Evolutionary conservation across 2,888 invertebrate species (phyloP), one percentile per base, ranked within the genome.

Genomic region (Morpho achilles): DNA sequence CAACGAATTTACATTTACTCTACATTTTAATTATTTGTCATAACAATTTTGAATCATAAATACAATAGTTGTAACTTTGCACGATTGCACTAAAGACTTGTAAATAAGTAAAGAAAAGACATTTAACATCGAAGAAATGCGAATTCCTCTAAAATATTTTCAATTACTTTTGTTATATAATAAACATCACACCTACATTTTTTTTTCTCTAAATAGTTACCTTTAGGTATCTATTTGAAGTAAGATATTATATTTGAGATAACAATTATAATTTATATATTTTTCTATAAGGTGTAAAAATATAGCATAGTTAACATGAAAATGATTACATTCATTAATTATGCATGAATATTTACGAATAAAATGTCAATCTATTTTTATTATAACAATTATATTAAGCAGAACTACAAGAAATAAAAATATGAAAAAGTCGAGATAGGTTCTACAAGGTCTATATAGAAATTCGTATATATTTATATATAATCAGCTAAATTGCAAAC

Each of bases 401-500:
- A 32, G 3, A 32, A 32, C 32, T 32, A 32, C 32, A 32, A 32
- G 32, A 32, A 32, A 32, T 32, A 32, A 32, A 5, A 32, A 32
- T 32, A 1, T 32, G 32, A 32, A 32, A 16, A 16, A 16, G 16
- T 32, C 0, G 32, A 32, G 32, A 2, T 32, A 32, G 3, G 4
- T 32, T 32, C 32, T 32, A 32, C 32, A 32, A 59, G 75, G 75
- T 74, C 71, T 60, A 70, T 74, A 73, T 69, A 71, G 68, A 73
- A 72, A 72, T 67, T 63, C 63, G 65, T 72, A 68, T 69, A 68
- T 62, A 70, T 69, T 69, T 72, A 73, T 61, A 53, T 56, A 47
- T 66, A 67, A 71, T 74, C 67, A 70, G 67, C 69, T 71, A 71
- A 73, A 69, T 73, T 72, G 43, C 40, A 57, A 56, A 61, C 42